Evolutionary conservation across 2,888 invertebrate genomes (phyloP).

Genomic region (Sesia apiformis): DNA sequence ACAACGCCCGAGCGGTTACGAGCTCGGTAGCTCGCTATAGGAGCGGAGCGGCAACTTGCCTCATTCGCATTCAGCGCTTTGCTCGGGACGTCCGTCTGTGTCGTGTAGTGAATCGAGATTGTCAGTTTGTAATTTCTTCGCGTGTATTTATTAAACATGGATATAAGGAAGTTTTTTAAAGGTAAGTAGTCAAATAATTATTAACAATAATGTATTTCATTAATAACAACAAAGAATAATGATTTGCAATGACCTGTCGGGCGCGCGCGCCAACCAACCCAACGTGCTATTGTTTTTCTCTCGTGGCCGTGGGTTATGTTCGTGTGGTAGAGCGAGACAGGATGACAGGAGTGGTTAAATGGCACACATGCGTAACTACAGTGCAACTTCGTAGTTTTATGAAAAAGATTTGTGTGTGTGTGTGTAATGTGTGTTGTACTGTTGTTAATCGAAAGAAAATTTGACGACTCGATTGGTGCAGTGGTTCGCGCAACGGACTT

Average conservation of each 20-base stretch:
- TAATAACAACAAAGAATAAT: not conserved
- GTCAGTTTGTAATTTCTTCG: not conserved
- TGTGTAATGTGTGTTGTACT: too few species aligned
- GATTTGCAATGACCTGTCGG: not conserved
- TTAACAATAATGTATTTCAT: not conserved
- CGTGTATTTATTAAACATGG: not conserved
- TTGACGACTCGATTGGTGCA: too few species aligned
- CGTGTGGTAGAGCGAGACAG: not conserved
- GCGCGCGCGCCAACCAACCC: not conserved
- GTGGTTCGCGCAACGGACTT: too few species aligned
- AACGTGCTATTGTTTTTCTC: not conserved
- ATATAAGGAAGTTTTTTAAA: constrained; percentile 1
- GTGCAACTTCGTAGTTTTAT: too few species aligned
- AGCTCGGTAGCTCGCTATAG: too few species aligned
- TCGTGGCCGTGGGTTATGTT: not conserved
- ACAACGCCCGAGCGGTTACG: too few species aligned
- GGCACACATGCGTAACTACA: too few species aligned
- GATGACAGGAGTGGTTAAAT: too few species aligned
- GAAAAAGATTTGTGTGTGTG: too few species aligned
- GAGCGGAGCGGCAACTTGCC: not conserved
- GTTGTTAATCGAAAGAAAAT: too few species aligned
- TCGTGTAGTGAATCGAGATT: not conserved
- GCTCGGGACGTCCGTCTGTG: not conserved
- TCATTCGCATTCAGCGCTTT: not conserved
- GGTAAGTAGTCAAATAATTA: not conserved